Percentiles rank a stretch among this genome's conserved stretches.
These are phyloP conservation scores for Syngnathus acus DNA, from an alignment of 2,797 vertebrate genomes.

Conservation along the genomic window DNA sequence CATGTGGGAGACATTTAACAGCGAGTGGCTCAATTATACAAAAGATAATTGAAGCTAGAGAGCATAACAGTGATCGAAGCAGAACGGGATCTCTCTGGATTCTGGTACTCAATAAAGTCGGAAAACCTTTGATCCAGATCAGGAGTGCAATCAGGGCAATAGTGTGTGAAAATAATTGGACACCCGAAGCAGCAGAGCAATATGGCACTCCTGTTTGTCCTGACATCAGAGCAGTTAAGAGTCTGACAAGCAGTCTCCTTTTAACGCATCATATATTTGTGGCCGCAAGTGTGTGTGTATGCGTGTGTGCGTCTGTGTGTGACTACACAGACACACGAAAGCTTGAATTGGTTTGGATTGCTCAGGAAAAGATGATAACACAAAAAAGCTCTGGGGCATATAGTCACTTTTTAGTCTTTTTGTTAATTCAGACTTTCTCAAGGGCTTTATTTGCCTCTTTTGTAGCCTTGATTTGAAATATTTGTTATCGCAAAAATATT, in stretches of 20 bases:
- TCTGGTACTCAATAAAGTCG: constrained; percentile 24
- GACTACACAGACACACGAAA: constrained; percentile 46
- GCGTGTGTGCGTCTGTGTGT: constrained; percentile 23
- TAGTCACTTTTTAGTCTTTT: constrained; percentile 46
- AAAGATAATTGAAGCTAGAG: constrained; percentile 44
- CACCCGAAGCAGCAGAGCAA: constrained; percentile 29
- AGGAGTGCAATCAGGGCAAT: constrained; percentile 42
- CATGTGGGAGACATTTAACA: constrained; percentile 35
- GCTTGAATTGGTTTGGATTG: constrained; percentile 39
- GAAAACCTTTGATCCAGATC: constrained; percentile 38
- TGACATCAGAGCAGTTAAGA: constrained; percentile 44
- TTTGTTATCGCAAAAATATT: neutral
- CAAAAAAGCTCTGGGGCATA: constrained; percentile 53
- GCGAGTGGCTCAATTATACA: constrained; percentile 33
- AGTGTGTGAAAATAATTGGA: constrained; percentile 62
- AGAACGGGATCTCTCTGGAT: constrained; percentile 25
- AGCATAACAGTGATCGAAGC: constrained; percentile 24
- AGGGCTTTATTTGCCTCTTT: constrained; percentile 30
- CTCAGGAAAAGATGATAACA: constrained; percentile 52
- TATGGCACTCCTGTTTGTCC: constrained; percentile 43
- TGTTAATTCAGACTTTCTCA: constrained; percentile 54
- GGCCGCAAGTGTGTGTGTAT: constrained; percentile 23
- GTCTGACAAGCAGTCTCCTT: constrained; percentile 50
- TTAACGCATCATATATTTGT: constrained; percentile 43
- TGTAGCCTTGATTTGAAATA: neutral